Evolutionary conservation across 2,113 vertebrate species (phyloP).

Genomic region (Pedetes capensis): DNA sequence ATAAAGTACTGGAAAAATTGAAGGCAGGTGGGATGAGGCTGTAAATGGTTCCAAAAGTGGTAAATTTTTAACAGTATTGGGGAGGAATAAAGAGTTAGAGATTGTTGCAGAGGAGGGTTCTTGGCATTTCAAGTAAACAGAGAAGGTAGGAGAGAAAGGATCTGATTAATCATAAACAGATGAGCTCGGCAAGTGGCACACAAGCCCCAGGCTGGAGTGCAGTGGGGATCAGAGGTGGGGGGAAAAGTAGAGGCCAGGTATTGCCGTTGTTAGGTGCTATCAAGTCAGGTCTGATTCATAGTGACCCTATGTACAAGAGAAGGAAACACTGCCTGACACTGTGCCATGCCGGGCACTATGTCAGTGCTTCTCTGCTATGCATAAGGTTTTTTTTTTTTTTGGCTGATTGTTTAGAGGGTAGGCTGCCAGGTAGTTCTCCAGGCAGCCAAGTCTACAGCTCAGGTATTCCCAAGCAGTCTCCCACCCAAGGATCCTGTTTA

Average conservation of each 20-base stretch:
- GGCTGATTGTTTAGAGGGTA: too few relatives aligned
- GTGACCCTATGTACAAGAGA: too few relatives aligned
- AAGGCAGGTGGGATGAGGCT: constrained; percentile 31
- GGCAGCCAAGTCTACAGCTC: too few relatives aligned
- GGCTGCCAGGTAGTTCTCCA: too few relatives aligned
- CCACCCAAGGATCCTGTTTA: too few relatives aligned
- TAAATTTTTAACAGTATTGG: constrained; percentile 33
- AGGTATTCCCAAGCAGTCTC: too few relatives aligned
- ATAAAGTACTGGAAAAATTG: constrained; percentile 1
- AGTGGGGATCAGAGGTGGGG: fast-evolving
- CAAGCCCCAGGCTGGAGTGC: not conserved
- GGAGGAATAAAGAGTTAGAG: not conserved
- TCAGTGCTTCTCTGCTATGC: too few relatives aligned
- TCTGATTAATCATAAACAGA: not conserved
- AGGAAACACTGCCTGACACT: too few relatives aligned
- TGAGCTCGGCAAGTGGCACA: not conserved
- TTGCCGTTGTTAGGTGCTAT: too few relatives aligned
- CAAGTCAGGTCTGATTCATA: too few relatives aligned
- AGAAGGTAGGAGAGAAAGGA: not conserved
- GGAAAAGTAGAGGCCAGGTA: not conserved
- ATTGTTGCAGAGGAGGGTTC: not conserved
- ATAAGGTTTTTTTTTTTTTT: too few relatives aligned
- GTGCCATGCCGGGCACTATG: too few relatives aligned
- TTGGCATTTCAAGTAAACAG: not conserved
- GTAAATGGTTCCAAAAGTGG: constrained; percentile 41